phyloP scores from a whole-genome alignment of 2,797 vertebrate genomes.

The Siniperca undulata region DNA sequence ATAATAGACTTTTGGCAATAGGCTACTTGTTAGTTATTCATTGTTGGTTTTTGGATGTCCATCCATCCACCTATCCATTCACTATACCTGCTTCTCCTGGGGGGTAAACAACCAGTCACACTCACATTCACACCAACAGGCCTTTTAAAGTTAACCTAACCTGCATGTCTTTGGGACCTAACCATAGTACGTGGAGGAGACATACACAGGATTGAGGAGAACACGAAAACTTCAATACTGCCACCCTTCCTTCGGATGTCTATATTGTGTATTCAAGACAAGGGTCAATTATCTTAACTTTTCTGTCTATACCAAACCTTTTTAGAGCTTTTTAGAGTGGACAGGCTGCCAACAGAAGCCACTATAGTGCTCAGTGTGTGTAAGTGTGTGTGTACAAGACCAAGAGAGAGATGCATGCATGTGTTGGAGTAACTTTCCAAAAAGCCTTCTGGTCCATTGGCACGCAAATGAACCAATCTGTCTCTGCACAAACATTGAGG shows the following conservation, averaged over 20 bases:
- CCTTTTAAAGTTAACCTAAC: background rate
- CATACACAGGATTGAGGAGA: background rate
- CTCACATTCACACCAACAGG: background rate
- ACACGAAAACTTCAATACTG: background rate
- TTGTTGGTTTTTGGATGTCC: background rate
- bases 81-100: no score
- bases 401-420: conserved; percentile 10
- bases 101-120: no score
- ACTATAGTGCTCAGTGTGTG: conserved; percentile 4
- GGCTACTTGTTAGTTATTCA: background rate
- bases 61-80: background rate
- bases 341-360: conserved; percentile 31
- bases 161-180: background rate
- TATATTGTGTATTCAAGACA: conserved; percentile 30
- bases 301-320: conserved; percentile 25
- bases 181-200: background rate
- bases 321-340: conserved; percentile 20
- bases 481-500: conserved; percentile 67
- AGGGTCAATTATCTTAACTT: conserved; percentile 30
- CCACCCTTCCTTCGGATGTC: background rate
- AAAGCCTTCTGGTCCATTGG: conserved; percentile 63
- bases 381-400: conserved; percentile 10
- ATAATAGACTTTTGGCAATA: background rate
- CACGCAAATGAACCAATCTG: conserved; percentile 70
- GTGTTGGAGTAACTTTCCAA: conserved; percentile 45